Conservation (phyloP, 2,797 vertebrate genomes). For the Crocodylus rhombifer region DNA sequence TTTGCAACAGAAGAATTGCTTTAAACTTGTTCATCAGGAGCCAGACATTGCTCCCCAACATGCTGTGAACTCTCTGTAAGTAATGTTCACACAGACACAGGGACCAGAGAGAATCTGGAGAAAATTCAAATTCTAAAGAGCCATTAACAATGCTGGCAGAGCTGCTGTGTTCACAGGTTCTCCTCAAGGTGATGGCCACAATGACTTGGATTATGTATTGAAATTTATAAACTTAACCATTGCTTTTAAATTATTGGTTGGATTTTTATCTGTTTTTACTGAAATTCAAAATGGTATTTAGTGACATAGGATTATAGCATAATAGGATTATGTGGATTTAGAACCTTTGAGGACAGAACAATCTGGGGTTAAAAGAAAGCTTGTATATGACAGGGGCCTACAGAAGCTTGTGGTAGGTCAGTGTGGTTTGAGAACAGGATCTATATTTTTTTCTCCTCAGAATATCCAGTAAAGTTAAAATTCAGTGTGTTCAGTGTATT, state of each 20-base stretch:
- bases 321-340: neutral
- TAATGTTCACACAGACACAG: neutral
- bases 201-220: neutral
- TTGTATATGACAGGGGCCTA: neutral
- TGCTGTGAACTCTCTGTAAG: neutral
- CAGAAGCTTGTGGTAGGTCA: neutral
- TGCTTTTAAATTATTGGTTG: neutral
- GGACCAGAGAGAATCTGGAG: neutral
- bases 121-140: neutral
- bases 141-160: accelerated
- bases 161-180: neutral
- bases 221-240: neutral
- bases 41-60: neutral
- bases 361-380: neutral
- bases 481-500: neutral
- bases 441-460: neutral
- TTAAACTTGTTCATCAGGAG: neutral
- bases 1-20: neutral
- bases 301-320: neutral
- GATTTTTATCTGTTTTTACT: neutral
- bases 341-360: neutral
- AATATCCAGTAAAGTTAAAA: conserved; percentile 3
- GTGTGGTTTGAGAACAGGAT: neutral
- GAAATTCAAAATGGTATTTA: neutral
- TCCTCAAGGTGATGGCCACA: neutral